Base-by-base conservation (phyloP, 2,888 invertebrate genomes). In the Eupithecia centaureata region DNA sequence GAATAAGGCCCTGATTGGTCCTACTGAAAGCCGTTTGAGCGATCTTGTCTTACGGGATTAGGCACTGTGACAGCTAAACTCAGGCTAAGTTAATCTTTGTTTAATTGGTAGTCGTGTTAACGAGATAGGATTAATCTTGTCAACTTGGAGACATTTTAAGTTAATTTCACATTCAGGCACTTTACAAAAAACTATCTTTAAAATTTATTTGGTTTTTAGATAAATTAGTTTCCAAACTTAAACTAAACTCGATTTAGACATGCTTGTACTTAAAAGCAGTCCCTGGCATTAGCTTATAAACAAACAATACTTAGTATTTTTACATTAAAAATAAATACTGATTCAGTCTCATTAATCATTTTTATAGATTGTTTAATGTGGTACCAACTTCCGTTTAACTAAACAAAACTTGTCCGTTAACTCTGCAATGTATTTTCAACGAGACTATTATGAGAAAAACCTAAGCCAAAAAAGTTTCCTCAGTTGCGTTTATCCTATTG, bases 1-100 rank as follows among this genome's bases (percentile, higher is more conserved):
- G 28, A 54, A 54, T 54, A 56, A 56, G 30, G 5, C 12, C 3
- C 79, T 87, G 87, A 87, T 87, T 87, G 82, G 81, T 74, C 80
- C 87, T 79, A 79, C 18, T 13, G 86, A 80, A 87, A 79, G 72
- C 71, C 74, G 74, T 77, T 82, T 77, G 67, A 73, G 65, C 67
- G 62, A 70, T 71, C 73, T 65, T 67, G 73, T 76, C 80, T 73
- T 73, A 70, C 54, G 67, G 68, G 75, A 78, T 78, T 75, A 76
- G 70, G 52, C 51, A 59, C 68, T 63, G 68, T 73, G 79, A 76
- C 75, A 76, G 77, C 52, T 27, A 71, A 72, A 73, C 75, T 73
- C 73, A 28, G 69, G 68, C 30, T 63, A 70, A 74, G 68, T 76
- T 77, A 79, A 80, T 81, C 79, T 79, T 77, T 76, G 76, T 73